phyloP scores from a whole-genome alignment of 1,140 invertebrate species.

The Adelges cooleyi region DNA sequence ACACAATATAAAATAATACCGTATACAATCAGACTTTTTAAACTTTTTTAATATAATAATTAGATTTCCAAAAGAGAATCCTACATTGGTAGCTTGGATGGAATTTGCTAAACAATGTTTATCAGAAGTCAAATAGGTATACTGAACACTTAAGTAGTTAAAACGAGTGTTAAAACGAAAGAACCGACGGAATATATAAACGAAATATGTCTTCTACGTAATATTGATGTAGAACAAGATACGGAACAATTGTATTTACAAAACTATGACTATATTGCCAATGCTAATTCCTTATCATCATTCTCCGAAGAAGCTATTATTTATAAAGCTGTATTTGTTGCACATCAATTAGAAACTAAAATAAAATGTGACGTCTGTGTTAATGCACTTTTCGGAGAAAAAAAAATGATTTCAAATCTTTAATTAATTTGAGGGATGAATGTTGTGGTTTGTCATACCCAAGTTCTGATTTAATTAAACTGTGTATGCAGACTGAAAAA shows the following conservation, averaged over 20 bases:
- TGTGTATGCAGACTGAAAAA: no score
- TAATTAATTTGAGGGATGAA: no score
- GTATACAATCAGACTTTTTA: no score
- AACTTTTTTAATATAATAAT: no score
- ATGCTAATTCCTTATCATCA: not conserved
- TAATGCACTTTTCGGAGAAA: constrained; percentile 1
- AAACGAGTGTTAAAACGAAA: not conserved
- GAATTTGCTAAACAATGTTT: not conserved
- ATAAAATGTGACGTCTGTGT: constrained; percentile 2
- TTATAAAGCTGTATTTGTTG: constrained; percentile 25
- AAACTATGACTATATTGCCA: constrained; percentile 3
- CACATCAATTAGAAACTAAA: constrained; percentile 1
- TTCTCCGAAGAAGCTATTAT: constrained; percentile 14
- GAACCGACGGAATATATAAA: not conserved
- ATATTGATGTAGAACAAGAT: constrained; percentile 17
- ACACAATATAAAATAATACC: no score
- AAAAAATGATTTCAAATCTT: no score
- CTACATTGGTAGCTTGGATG: not conserved
- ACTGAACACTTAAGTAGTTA: constrained; percentile 9
- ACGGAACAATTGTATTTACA: constrained; percentile 12
- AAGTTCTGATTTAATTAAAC: no score
- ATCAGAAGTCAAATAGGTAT: constrained; percentile 8
- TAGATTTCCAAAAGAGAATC: no score
- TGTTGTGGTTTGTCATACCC: no score
- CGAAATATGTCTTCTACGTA: not conserved